Evolutionary conservation across 2,888 invertebrate genomes (phyloP).

Genomic region (Patella ulyssiponensis): DNA sequence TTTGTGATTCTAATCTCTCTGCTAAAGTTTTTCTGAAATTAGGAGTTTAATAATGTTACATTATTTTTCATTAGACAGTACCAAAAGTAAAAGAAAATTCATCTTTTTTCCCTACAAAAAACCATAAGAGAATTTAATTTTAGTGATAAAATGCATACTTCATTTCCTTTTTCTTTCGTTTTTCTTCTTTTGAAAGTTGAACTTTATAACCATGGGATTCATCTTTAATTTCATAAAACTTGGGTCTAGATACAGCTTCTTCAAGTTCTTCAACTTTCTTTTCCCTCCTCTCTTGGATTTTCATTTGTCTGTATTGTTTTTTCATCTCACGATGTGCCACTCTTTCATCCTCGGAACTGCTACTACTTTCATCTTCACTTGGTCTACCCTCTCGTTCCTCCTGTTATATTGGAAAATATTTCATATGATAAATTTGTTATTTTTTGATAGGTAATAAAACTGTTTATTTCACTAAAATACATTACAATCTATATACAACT

Average conservation of each 20-base stretch:
- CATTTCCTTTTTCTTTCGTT: conserved; percentile 44
- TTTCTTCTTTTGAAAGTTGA: conserved; percentile 69
- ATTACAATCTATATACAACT: too few relatives aligned
- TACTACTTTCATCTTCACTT: conserved; percentile 73
- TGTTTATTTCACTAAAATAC: too few relatives aligned
- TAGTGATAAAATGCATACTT: conserved; percentile 30
- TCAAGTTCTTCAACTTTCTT: conserved; percentile 53
- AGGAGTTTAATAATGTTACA: conserved; percentile 4
- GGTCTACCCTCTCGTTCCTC: conserved; percentile 45
- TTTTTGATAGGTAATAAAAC: too few relatives aligned
- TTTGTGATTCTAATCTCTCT: conserved; percentile 80
- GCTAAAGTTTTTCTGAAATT: conserved; percentile 80
- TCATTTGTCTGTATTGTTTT: conserved; percentile 78
- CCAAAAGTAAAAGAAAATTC: too few relatives aligned
- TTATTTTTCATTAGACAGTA: too few relatives aligned
- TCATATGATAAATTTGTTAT: too few relatives aligned
- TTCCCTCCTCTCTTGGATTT: conserved; percentile 71
- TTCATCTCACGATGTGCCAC: conserved; percentile 78
- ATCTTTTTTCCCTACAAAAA: too few relatives aligned
- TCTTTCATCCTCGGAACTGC: conserved; percentile 79
- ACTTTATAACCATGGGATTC: conserved; percentile 73
- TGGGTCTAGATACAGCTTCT: conserved; percentile 72
- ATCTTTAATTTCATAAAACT: conserved; percentile 78
- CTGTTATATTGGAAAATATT: too few relatives aligned
- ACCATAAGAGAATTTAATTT: background rate